Conservation (phyloP, 2,888 invertebrate species). For the Watsonalla binaria region DNA sequence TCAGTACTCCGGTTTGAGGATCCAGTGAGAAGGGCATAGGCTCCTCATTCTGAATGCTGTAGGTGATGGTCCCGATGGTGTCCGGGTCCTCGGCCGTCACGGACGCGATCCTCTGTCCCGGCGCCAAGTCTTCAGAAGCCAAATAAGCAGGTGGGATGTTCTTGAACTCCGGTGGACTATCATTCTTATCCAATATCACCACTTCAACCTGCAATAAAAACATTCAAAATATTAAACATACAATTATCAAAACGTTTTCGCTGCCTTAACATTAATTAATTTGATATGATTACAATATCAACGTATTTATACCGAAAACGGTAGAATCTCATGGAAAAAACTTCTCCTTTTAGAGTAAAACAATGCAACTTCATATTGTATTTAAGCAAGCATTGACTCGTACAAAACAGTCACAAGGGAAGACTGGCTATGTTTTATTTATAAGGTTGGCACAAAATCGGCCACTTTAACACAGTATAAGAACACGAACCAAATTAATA, state of each 20-base stretch:
- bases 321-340: constrained; percentile 10
- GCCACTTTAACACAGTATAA: constrained; percentile 66
- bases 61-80: constrained; percentile 87
- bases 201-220: constrained; percentile 86
- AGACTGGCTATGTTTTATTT: constrained; percentile 64
- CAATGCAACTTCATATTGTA: constrained; percentile 48
- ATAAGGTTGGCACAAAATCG: constrained; percentile 66
- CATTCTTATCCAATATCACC: constrained; percentile 93
- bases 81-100: constrained; percentile 92
- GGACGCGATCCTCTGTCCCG: constrained; percentile 87
- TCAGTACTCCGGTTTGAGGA: constrained; percentile 83
- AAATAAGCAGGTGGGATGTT: constrained; percentile 84
- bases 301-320: background rate
- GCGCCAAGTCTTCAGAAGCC: constrained; percentile 91
- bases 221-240: background rate
- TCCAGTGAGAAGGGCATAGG: constrained; percentile 86
- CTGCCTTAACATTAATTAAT: background rate
- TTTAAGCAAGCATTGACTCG: constrained; percentile 45
- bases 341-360: constrained; percentile 31
- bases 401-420: constrained; percentile 49
- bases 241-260: background rate
- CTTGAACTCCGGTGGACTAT: constrained; percentile 94
- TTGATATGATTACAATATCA: constrained; percentile 1
- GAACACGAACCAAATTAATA: constrained; percentile 72
- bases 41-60: constrained; percentile 83